phyloP scores from a whole-genome alignment of 2,113 vertebrate species.

The Dolichallabes microphthalmus region DNA sequence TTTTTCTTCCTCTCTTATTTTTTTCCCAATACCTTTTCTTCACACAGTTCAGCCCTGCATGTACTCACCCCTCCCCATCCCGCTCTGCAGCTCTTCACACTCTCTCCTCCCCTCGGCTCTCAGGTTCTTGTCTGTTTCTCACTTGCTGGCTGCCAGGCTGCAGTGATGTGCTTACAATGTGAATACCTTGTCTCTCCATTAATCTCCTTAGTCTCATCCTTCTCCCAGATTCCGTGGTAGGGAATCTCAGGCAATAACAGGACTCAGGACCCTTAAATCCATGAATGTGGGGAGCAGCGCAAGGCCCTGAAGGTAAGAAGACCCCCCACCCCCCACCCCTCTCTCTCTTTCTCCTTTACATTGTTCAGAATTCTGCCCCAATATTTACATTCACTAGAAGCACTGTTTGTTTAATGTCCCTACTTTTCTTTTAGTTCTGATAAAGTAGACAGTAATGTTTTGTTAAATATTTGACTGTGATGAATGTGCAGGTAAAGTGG shows the following conservation, averaged over 20 bases:
- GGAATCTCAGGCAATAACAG: slow-evolving; percentile 37
- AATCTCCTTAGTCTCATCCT: slow-evolving; percentile 46
- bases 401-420: background rate
- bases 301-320: slow-evolving; percentile 45
- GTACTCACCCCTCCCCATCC: background rate
- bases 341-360: background rate
- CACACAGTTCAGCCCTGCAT: slow-evolving; percentile 12
- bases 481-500: background rate
- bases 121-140: slow-evolving; percentile 39
- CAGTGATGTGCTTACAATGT: slow-evolving; percentile 61
- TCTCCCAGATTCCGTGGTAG: slow-evolving; percentile 30
- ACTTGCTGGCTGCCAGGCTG: slow-evolving; percentile 50
- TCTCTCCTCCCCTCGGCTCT: slow-evolving; percentile 46
- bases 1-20: background rate
- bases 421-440: background rate
- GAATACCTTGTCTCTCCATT: slow-evolving; percentile 47
- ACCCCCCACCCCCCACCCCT: background rate
- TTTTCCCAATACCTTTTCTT: background rate
- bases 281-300: slow-evolving; percentile 36
- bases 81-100: slow-evolving; percentile 12
- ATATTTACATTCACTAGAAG: background rate
- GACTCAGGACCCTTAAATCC: slow-evolving; percentile 38
- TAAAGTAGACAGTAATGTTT: slow-evolving; percentile 1
- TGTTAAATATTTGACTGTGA: slow-evolving; percentile 19
- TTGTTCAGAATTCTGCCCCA: background rate